These are phyloP conservation scores for Drosophila yooni DNA, from an alignment of 2,888 invertebrate species.

Conservation along the genomic window DNA sequence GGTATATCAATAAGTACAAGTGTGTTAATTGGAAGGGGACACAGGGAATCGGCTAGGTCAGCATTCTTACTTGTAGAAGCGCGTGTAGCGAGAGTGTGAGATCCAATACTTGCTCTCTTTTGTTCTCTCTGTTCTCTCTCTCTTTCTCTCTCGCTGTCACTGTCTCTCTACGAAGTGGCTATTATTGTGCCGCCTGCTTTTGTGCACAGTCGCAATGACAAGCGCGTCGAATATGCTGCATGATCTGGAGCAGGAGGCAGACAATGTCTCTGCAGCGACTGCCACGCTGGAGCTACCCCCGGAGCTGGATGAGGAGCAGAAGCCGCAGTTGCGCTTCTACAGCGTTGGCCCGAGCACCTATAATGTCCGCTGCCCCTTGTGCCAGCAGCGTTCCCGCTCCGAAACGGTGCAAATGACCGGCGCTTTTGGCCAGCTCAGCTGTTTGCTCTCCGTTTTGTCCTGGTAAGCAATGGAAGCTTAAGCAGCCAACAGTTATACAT, in stretches of 20 bases:
- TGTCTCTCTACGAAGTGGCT: slow-evolving; percentile 10
- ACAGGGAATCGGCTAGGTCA: slow-evolving; percentile 1
- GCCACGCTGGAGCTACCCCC: slow-evolving; percentile 42
- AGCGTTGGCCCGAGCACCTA: slow-evolving; percentile 82
- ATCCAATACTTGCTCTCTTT: background rate
- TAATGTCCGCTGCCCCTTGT: slow-evolving; percentile 80
- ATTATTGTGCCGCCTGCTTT: background rate
- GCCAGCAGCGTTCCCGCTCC: slow-evolving; percentile 72
- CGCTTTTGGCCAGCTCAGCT: slow-evolving; percentile 75
- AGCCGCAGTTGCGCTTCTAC: slow-evolving; percentile 80
- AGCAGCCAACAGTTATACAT: background rate
- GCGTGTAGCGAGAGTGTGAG: background rate
- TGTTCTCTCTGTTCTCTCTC: background rate
- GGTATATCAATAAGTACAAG: background rate
- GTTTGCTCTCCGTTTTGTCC: slow-evolving; percentile 76
- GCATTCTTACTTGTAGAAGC: slow-evolving; percentile 30
- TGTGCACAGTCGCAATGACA: slow-evolving; percentile 66
- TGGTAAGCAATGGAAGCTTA: slow-evolving; percentile 67
- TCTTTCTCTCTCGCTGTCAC: slow-evolving; percentile 6
- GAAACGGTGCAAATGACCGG: slow-evolving; percentile 80
- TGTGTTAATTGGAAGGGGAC: background rate
- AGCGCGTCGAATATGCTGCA: slow-evolving; percentile 70
- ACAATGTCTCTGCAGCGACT: slow-evolving; percentile 30
- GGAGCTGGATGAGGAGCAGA: slow-evolving; percentile 50
- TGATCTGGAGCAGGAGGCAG: slow-evolving; percentile 66